Evolutionary conservation across 2,797 vertebrate species (phyloP).

Genomic region (Myotis planiceps): DNA sequence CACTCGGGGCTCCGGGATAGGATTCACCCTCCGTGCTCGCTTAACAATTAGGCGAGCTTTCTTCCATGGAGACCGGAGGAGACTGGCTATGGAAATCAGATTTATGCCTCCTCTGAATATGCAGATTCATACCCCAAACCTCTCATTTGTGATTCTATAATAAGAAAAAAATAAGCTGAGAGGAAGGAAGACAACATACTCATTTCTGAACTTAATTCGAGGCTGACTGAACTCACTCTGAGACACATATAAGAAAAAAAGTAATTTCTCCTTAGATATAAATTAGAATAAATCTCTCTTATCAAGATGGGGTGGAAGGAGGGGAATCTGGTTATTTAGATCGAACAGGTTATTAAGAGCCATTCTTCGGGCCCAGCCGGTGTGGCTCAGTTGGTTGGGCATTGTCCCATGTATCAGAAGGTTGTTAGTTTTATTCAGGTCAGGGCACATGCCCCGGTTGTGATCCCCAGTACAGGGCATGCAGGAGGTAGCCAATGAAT

Average conservation of each 20-base stretch:
- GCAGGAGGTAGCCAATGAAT: not conserved
- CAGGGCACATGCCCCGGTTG: not conserved
- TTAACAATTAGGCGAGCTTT: not conserved
- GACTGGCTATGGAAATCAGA: conserved; percentile 48
- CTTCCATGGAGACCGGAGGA: conserved; percentile 5
- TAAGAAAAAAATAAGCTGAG: not conserved
- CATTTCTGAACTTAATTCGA: conserved; percentile 55
- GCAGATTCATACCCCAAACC: conserved; percentile 40
- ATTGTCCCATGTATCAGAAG: not conserved
- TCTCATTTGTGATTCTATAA: conserved; percentile 58
- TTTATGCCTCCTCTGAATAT: conserved; percentile 60
- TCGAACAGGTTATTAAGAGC: not conserved
- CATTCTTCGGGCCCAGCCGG: not conserved
- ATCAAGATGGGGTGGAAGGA: not conserved
- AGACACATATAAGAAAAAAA: not conserved
- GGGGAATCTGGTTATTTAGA: not conserved
- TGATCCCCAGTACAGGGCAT: not conserved
- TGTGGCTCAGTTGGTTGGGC: not conserved
- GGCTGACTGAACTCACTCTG: conserved; percentile 2
- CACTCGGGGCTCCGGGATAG: not conserved
- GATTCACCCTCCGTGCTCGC: not conserved
- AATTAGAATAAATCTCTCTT: conserved; percentile 27
- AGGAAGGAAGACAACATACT: not conserved
- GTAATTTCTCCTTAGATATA: not conserved
- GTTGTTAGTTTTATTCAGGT: not conserved